Base-by-base conservation (phyloP, 2,888 invertebrate genomes). In the Leptinotarsa tumamoca region DNA sequence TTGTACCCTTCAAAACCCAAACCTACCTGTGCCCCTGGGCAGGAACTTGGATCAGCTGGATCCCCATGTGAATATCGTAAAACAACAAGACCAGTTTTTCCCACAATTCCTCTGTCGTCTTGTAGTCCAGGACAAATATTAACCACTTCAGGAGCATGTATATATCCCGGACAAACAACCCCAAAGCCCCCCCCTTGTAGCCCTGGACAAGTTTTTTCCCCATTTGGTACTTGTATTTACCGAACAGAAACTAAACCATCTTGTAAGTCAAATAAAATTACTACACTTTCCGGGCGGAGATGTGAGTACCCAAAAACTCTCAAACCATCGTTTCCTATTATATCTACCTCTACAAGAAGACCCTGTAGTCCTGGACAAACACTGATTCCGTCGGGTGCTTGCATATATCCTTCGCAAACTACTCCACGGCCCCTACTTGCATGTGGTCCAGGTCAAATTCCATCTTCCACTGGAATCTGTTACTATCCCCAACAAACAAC, bases 271-370 rank as follows among this genome's bases (percentile, higher is more conserved):
- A 76, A 77, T 14, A 73, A 80, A 68, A 49, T 77, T 58, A 71
- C 78, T 14, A 72, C 76, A 43, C 21, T 74, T 56, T 76, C 74
- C 17, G 76, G 79, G 7, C 56, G 23, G 15, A 72, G 78, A 15
- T 79, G 79, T 70, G 78, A 76, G 74, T 80, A 77, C 61, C 75
- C 71, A 7, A 74, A 76, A 68, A 80, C 73, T 50, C 66, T 67
- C 18, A 78, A 69, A 69, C 74, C 74, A 14, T 54, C 69, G 58
- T 23, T 72, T 33, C 72, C 77, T 52, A n/a, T 63, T 17, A 15
- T 68, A 58, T 54, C 89, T 77, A 87, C 89, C 0, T 89, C 89
- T 52, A 70, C 80, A 43, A 4, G 50, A 3, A 71, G 54, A 15
- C 54, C 56, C 18, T 78, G 78, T 63, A 73, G 78, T 50, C 78